Conservation (phyloP, 2,888 invertebrate species). For the Heliconius ismenius region DNA sequence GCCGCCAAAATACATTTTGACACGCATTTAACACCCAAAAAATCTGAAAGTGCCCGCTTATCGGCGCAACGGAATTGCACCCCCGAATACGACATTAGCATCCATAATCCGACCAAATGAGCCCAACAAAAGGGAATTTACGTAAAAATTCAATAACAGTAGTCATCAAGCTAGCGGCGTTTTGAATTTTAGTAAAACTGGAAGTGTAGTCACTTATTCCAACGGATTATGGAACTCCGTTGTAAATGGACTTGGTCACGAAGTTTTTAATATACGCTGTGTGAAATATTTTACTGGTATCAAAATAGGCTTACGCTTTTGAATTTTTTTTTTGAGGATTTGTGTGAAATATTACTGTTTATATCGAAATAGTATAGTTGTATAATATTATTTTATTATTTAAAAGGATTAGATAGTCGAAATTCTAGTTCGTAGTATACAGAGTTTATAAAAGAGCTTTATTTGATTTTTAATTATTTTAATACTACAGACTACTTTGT, state of each 20-base stretch:
- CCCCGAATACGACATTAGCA: constrained; percentile 58
- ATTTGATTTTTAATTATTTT: background rate
- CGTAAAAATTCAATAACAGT: constrained; percentile 63
- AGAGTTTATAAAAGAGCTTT: background rate
- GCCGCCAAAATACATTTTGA: constrained; percentile 49
- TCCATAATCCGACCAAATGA: constrained; percentile 65
- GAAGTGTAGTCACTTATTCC: constrained; percentile 41
- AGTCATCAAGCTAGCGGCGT: constrained; percentile 50
- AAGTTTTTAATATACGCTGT: constrained; percentile 33
- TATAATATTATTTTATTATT: background rate
- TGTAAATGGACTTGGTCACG: constrained; percentile 40
- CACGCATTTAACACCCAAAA: constrained; percentile 42
- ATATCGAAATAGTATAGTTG: background rate
- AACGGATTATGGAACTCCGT: constrained; percentile 28
- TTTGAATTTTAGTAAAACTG: constrained; percentile 44
- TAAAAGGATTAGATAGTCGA: background rate
- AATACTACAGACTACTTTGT: too few relatives aligned
- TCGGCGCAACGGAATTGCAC: constrained; percentile 57
- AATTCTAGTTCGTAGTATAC: background rate
- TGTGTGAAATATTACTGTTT: background rate
- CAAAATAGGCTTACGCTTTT: constrained; percentile 7
- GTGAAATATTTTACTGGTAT: constrained; percentile 33
- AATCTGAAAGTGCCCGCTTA: constrained; percentile 54
- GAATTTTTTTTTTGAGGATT: constrained; percentile 6
- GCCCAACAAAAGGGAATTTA: constrained; percentile 65